These are phyloP conservation scores for Helicolenus hilgendorfi DNA, from an alignment of 2,797 vertebrate genomes.

Conservation along the genomic window DNA sequence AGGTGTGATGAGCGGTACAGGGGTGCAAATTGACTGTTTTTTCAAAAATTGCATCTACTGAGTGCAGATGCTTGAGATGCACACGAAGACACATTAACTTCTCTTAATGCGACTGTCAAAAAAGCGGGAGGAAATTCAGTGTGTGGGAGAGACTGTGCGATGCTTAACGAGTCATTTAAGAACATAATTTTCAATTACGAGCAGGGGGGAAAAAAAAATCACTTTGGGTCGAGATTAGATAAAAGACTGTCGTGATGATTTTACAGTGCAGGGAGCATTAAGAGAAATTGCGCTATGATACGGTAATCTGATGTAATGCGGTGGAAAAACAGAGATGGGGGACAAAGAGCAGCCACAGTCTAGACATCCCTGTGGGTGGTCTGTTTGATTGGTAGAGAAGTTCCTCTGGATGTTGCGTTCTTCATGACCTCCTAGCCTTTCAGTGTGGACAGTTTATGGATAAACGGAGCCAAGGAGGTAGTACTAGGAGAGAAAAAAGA, in stretches of 20 bases:
- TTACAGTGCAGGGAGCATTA: constrained; percentile 50
- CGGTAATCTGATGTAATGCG: constrained; percentile 63
- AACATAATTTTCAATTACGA: constrained; percentile 67
- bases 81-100: constrained; percentile 37
- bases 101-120: constrained; percentile 45
- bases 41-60: constrained; percentile 29
- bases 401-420: constrained; percentile 13
- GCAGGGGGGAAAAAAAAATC: not conserved
- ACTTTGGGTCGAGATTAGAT: constrained; percentile 53
- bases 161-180: constrained; percentile 56
- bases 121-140: constrained; percentile 11
- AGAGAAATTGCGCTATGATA: constrained; percentile 39
- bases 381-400: constrained; percentile 30
- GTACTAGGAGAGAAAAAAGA: not conserved
- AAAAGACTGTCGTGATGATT: constrained; percentile 48
- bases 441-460: not conserved
- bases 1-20: not conserved
- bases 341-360: constrained; percentile 44
- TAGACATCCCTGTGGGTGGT: constrained; percentile 45
- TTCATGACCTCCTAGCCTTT: constrained; percentile 1
- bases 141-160: constrained; percentile 34
- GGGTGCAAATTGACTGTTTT: constrained; percentile 30
- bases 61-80: constrained; percentile 32
- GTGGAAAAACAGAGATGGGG: constrained; percentile 45
- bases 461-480: not conserved